Percentiles rank a stretch among this genome's conserved stretches.
phyloP scores from a whole-genome alignment of 2,113 vertebrate genomes.

The Rhinichthys klamathensis region DNA sequence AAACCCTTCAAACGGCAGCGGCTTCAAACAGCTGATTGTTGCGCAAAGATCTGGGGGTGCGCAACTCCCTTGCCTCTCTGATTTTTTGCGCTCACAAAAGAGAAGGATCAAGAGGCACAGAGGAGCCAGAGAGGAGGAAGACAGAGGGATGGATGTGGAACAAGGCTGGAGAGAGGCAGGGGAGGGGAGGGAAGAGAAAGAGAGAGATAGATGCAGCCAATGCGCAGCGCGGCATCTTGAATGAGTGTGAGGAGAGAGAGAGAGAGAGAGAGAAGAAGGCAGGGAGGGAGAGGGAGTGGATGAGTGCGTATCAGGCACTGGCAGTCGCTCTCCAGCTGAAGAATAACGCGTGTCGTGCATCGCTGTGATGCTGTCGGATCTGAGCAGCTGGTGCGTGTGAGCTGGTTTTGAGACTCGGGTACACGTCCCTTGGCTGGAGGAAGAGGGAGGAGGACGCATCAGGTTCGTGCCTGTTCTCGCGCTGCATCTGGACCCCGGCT shows the following conservation, averaged over 20 bases:
- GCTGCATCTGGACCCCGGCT: slow-evolving; percentile 31
- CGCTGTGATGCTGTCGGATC: slow-evolving; percentile 70
- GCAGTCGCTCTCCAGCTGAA: slow-evolving; percentile 71
- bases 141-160: slow-evolving; percentile 45
- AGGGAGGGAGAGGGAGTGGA: slow-evolving; percentile 42
- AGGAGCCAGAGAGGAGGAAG: slow-evolving; percentile 54
- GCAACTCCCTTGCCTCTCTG: slow-evolving; percentile 13
- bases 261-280: slow-evolving; percentile 44
- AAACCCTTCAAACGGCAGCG: slow-evolving; percentile 11
- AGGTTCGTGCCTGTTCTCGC: slow-evolving; percentile 19
- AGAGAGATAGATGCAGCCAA: slow-evolving; percentile 71
- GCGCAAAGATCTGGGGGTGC: slow-evolving; percentile 23
- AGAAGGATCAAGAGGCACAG: slow-evolving; percentile 49
- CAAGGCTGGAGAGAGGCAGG: slow-evolving; percentile 12
- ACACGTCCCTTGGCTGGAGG: slow-evolving; percentile 40
- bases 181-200: slow-evolving; percentile 40
- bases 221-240: slow-evolving; percentile 75
- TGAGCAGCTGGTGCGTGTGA: slow-evolving; percentile 61
- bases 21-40: slow-evolving; percentile 51
- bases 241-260: slow-evolving; percentile 57
- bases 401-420: slow-evolving; percentile 27
- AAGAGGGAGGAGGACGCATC: slow-evolving; percentile 54
- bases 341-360: slow-evolving; percentile 58
- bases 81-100: slow-evolving; percentile 47
- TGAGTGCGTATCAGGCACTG: slow-evolving; percentile 53